phyloP scores from a whole-genome alignment of 2,797 vertebrate species.

The Muscicapa comitata region DNA sequence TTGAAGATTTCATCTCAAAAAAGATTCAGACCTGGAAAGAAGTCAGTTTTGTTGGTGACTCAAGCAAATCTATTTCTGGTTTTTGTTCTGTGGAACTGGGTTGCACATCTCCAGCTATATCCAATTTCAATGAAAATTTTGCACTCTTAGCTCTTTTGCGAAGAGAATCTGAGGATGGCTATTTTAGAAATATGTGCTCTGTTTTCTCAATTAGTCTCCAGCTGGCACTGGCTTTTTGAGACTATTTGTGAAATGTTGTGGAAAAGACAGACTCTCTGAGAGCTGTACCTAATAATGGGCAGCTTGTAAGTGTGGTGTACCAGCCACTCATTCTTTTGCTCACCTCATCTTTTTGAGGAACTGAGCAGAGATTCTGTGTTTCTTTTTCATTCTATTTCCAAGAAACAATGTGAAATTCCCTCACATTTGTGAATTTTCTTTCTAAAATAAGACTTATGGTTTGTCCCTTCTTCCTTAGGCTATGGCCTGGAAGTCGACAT shows the following conservation, averaged over 20 bases:
- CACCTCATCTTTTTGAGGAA: neutral
- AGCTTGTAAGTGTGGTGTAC: neutral
- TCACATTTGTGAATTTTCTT: neutral
- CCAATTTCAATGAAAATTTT: slow-evolving; percentile 32
- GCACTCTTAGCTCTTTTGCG: neutral
- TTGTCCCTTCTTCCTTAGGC: slow-evolving; percentile 73
- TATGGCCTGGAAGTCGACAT: slow-evolving; percentile 94
- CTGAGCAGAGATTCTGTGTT: neutral
- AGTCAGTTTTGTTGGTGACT: neutral
- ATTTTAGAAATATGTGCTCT: neutral
- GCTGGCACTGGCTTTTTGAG: neutral
- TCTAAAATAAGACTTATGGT: neutral
- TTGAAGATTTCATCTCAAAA: neutral
- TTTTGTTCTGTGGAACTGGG: neutral
- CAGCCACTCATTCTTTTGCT: neutral
- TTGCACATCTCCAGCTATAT: neutral
- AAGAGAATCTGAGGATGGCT: neutral
- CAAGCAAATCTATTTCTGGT: slow-evolving; percentile 3
- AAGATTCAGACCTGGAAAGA: neutral
- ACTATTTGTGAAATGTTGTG: neutral
- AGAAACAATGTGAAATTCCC: neutral
- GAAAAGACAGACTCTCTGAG: neutral
- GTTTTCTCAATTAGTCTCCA: slow-evolving; percentile 10
- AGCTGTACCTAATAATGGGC: neutral
- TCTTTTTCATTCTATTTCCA: neutral